These are phyloP conservation scores for Megaceryle alcyon DNA, from an alignment of 2,797 vertebrate species.

Conservation along the genomic window DNA sequence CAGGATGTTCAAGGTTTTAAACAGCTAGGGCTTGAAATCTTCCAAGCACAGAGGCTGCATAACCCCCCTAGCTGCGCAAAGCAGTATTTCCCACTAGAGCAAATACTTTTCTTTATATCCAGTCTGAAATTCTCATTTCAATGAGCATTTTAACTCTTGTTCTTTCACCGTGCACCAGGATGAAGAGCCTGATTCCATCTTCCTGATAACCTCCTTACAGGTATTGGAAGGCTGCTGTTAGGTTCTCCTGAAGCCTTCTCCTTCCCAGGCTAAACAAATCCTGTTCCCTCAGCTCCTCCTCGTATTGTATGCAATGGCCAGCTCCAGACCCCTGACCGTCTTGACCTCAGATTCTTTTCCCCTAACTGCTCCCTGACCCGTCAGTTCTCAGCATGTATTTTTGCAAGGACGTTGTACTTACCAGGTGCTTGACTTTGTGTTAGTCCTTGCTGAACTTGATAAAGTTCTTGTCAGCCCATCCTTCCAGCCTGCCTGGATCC, in stretches of 20 bases:
- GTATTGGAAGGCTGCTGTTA: not conserved
- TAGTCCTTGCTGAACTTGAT: not conserved
- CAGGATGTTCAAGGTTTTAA: not conserved
- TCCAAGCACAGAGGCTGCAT: not conserved
- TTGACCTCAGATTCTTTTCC: not conserved
- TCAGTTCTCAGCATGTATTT: not conserved
- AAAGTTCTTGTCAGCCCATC: not conserved
- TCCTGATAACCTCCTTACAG: not conserved
- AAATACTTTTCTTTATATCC: not conserved
- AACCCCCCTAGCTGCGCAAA: not conserved
- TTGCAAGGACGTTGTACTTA: not conserved
- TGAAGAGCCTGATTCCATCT: not conserved
- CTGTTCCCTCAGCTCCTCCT: not conserved
- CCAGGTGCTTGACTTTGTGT: not conserved
- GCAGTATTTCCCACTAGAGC: not conserved
- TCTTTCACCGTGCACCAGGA: not conserved
- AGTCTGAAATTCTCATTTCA: not conserved
- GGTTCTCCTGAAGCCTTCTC: not conserved
- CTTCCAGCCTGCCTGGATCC: not conserved
- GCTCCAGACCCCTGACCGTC: not conserved
- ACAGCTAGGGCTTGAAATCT: not conserved
- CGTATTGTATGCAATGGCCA: fast-evolving
- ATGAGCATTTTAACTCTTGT: not conserved
- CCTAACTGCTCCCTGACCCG: not conserved
- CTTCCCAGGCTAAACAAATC: not conserved